These are phyloP conservation scores for Eupsittula cactorum DNA, from an alignment of 2,113 vertebrate genomes.

Conservation along the genomic window DNA sequence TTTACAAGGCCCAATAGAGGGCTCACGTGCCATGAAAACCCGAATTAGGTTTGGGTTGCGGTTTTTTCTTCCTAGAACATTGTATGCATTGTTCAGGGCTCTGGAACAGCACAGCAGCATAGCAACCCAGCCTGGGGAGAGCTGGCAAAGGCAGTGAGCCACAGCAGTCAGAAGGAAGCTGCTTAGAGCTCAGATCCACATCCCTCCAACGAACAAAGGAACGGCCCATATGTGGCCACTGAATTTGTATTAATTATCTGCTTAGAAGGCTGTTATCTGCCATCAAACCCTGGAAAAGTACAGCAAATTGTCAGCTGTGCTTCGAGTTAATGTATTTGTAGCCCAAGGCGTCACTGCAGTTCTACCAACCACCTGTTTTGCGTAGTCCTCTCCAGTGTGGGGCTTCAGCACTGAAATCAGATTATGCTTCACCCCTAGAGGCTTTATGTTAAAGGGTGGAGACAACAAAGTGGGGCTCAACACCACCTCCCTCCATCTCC, in stretches of 20 bases:
- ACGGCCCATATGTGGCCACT: neutral
- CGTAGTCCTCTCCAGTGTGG: neutral
- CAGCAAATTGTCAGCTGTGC: neutral
- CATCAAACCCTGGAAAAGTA: neutral
- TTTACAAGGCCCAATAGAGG: slow-evolving; percentile 61
- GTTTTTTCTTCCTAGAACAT: neutral
- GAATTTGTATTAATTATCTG: neutral
- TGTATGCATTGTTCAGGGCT: slow-evolving; percentile 28
- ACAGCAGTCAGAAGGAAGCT: neutral
- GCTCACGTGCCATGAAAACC: slow-evolving; percentile 3
- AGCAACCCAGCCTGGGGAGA: rapidly evolving
- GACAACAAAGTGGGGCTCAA: neutral
- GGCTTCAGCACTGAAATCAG: neutral
- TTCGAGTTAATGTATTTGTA: neutral
- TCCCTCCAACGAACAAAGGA: neutral
- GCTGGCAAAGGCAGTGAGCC: neutral
- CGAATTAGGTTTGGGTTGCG: neutral
- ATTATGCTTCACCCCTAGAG: neutral
- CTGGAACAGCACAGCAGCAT: neutral
- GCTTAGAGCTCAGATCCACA: neutral
- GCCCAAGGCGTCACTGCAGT: neutral
- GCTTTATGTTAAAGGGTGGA: neutral
- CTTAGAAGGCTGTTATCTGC: neutral
- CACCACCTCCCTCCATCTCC: neutral
- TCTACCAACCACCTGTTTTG: neutral